Base-by-base conservation (phyloP, 2,797 vertebrate species). In the Anisognathus igniventris region DNA sequence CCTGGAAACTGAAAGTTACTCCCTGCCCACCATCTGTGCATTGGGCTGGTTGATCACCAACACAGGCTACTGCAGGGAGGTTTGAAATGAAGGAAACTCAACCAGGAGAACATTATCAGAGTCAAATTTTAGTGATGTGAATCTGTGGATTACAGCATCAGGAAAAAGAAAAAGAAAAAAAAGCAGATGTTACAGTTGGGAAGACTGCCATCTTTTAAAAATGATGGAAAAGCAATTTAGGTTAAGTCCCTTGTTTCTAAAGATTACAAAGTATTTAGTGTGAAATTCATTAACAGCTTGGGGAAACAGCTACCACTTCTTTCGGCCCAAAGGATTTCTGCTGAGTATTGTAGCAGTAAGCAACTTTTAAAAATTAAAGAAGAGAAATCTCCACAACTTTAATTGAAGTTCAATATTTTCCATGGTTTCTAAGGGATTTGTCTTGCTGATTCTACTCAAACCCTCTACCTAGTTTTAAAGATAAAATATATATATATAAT, bases 231-330 rank as follows among this genome's bases (percentile, higher is more conserved):
- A 93, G 57, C 45, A 92, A 76, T 92, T 92, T 82, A 85, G 73
- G 64, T 88, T 79, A 93, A 71, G 72, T 84, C 64, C 42, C 51
- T 51, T 60, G 56, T 93, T 88, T 92, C 86, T 87, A 35, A 79
- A 92, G 74, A 77, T 82, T 82, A 68, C 48, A 17, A 64, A 85
- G 80, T 91, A 60, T 88, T 90, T 82, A 90, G 74, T 47, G 57
- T 92, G 83, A 92, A 94, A 81, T 88, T 95, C 64, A 82, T 94
- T 85, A 93, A 68, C 35, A 77, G 71, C 64, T 76, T 44, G 61
- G 65, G 67, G 75, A 89, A 93, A 64, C 7, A 58, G 71, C 48
- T 87, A 80, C 53, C 21, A n/a, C 10, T 73, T 66, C 37, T 84
- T 56, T 76, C 39, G 85, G 27, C 75, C 67, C 86, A 74, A 71